Percentiles rank a stretch among this genome's conserved stretches.
These are phyloP conservation scores for Drosophila ochracea DNA, from an alignment of 2,888 invertebrate genomes.

Conservation along the genomic window DNA sequence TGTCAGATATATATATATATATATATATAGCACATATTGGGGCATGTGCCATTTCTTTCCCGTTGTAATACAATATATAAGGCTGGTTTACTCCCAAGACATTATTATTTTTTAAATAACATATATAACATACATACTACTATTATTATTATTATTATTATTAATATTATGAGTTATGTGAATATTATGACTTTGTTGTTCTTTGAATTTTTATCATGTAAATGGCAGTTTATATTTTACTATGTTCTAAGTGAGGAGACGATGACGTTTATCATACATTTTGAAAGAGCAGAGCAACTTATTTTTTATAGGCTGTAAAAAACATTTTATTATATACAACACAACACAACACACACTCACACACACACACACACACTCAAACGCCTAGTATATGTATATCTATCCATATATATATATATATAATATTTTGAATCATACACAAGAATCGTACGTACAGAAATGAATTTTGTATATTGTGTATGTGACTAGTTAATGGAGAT, in stretches of 20 bases:
- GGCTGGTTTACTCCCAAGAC: conserved; percentile 86
- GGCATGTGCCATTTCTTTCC: conserved; percentile 76
- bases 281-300: conserved; percentile 65
- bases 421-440: conserved; percentile 18
- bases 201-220: conserved; percentile 47
- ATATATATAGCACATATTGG: conserved; percentile 51
- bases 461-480: conserved; percentile 9
- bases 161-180: conserved; percentile 37
- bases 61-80: conserved; percentile 83
- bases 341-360: conserved; percentile 16
- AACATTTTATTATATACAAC: conserved; percentile 65
- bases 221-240: conserved; percentile 57
- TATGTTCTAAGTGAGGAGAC: conserved; percentile 45
- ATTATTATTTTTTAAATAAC: conserved; percentile 81
- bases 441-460: conserved; percentile 15
- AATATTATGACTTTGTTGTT: conserved; percentile 53
- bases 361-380: conserved; percentile 18
- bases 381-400: conserved; percentile 9
- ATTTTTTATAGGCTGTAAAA: conserved; percentile 73
- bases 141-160: conserved; percentile 41
- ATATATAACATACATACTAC: conserved; percentile 30
- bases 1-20: conserved; percentile 20
- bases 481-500: conserved; percentile 24
- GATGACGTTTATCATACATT: conserved; percentile 17
- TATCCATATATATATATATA: background rate